Percentiles rank a stretch among this genome's conserved stretches.
Evolutionary conservation across 2,797 vertebrate genomes (phyloP).

Genomic region (Bradypus variegatus): DNA sequence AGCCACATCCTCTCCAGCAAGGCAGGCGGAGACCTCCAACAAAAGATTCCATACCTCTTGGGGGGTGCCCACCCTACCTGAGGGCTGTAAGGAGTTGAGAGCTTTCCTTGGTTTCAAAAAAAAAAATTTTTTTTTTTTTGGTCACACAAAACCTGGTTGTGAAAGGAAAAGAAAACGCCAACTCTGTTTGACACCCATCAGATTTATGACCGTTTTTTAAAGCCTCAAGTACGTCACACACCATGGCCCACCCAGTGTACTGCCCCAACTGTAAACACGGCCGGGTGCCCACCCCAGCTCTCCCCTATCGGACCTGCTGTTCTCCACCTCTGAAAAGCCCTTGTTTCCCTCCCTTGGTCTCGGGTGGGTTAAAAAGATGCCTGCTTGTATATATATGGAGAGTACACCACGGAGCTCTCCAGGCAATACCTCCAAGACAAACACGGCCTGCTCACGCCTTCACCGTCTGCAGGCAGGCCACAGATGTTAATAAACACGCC

Average conservation of each 20-base stretch:
- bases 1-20: background rate
- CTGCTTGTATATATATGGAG: constrained; percentile 30
- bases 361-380: constrained; percentile 60
- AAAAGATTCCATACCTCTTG: background rate
- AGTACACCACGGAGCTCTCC: constrained; percentile 50
- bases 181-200: constrained; percentile 52
- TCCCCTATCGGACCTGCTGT: background rate
- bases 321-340: constrained; percentile 21
- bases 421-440: constrained; percentile 74
- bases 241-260: constrained; percentile 56
- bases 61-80: background rate
- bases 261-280: constrained; percentile 57
- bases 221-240: constrained; percentile 66
- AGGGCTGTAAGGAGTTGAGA: background rate
- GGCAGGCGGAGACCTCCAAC: background rate
- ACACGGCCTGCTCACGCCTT: constrained; percentile 61
- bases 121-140: background rate
- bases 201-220: constrained; percentile 60
- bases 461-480: constrained; percentile 48
- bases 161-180: constrained; percentile 59
- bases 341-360: constrained; percentile 36
- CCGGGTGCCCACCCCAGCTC: background rate
- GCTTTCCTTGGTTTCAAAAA: background rate
- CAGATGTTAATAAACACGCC: constrained; percentile 54
- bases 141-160: constrained; percentile 57